A percentile compares a stretch with the other conserved stretches of the same genome.
phyloP scores from a whole-genome alignment of 2,113 vertebrate genomes.

The Pseudopipra pipra region DNA sequence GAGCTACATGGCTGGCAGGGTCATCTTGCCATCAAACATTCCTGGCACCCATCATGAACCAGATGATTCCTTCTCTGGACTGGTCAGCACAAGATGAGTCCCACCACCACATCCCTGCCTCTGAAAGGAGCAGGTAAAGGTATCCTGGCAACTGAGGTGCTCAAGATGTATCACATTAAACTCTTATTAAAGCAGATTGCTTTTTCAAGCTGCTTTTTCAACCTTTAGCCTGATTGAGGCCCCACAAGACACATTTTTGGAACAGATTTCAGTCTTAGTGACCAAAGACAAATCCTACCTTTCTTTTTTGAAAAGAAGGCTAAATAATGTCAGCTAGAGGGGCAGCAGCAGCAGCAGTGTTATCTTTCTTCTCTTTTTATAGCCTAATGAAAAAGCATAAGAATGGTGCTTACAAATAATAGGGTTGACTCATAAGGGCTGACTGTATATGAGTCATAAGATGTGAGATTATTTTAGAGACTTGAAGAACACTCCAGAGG shows the following conservation, averaged over 20 bases:
- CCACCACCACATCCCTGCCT: neutral
- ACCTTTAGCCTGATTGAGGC: neutral
- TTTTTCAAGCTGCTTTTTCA: neutral
- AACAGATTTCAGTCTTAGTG: neutral
- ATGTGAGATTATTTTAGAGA: neutral
- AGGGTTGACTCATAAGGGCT: conserved; percentile 16
- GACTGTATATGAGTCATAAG: conserved; percentile 3
- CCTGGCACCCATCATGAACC: neutral
- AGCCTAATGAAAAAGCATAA: neutral
- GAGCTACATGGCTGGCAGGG: neutral
- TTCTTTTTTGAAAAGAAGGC: neutral
- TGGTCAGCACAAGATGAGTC: neutral
- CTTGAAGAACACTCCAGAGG: neutral
- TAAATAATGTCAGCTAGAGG: neutral
- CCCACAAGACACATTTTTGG: neutral
- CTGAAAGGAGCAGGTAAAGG: neutral
- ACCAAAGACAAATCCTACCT: neutral
- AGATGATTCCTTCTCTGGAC: neutral
- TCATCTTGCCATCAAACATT: neutral
- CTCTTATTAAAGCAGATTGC: neutral
- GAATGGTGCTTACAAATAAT: conserved; percentile 14
- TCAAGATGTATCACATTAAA: neutral
- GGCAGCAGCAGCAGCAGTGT: neutral
- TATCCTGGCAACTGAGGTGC: neutral
- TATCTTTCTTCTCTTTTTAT: conserved; percentile 12